A percentile compares a stretch with the other conserved stretches of the same genome.
phyloP scores from a whole-genome alignment of 2,888 invertebrate species.

The Pheosia gnoma region DNA sequence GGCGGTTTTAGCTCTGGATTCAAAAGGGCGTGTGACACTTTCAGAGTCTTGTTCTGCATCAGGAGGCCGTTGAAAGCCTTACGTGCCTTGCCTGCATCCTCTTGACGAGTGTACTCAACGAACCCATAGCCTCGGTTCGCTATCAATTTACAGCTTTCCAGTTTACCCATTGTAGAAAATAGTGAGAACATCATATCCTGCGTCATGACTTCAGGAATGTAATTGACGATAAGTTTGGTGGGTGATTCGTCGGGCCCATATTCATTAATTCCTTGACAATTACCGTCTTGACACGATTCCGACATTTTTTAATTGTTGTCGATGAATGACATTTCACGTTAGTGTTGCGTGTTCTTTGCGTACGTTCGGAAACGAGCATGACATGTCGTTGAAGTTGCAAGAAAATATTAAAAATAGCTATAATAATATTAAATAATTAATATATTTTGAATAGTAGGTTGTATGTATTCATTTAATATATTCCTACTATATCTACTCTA shows the following conservation, averaged over 20 bases:
- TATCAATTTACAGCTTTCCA: slow-evolving; percentile 84
- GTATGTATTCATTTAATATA: too few relatives aligned
- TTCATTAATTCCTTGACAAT: slow-evolving; percentile 84
- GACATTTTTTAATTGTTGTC: slow-evolving; percentile 85
- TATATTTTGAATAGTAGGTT: too few relatives aligned
- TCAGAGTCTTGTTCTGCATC: slow-evolving; percentile 83
- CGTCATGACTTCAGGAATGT: slow-evolving; percentile 84
- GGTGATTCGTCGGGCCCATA: slow-evolving; percentile 83
- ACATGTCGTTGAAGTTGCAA: background rate
- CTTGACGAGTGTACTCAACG: slow-evolving; percentile 81
- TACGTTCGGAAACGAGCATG: slow-evolving; percentile 57
- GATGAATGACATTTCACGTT: slow-evolving; percentile 80
- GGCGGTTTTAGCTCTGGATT: slow-evolving; percentile 81
- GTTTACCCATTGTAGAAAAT: slow-evolving; percentile 83
- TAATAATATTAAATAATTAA: too few relatives aligned
- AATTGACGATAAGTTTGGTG: slow-evolving; percentile 84
- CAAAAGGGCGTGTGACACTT: slow-evolving; percentile 80
- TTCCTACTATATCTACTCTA: too few relatives aligned
- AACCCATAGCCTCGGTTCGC: slow-evolving; percentile 83
- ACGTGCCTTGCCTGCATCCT: slow-evolving; percentile 80
- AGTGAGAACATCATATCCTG: slow-evolving; percentile 84
- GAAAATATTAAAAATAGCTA: too few relatives aligned
- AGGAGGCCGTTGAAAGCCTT: slow-evolving; percentile 81
- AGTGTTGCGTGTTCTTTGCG: slow-evolving; percentile 59
- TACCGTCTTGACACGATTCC: slow-evolving; percentile 85